These are phyloP conservation scores for Cistogaster globosa DNA, from an alignment of 2,888 invertebrate genomes.

Conservation along the genomic window DNA sequence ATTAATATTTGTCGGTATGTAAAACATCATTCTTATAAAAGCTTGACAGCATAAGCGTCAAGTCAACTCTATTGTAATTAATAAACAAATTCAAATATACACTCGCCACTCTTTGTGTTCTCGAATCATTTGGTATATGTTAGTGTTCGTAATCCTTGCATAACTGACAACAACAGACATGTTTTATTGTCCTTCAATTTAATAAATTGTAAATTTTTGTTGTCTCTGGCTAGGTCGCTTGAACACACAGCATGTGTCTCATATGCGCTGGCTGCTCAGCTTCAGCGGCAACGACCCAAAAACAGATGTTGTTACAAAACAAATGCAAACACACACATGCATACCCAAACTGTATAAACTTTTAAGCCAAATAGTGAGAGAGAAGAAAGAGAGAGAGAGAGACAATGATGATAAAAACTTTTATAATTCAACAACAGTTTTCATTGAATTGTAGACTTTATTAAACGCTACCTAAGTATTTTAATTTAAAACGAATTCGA, in stretches of 20 bases:
- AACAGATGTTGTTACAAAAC: conserved; percentile 75
- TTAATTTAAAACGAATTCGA: too few relatives aligned
- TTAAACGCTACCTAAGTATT: too few relatives aligned
- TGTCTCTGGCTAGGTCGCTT: conserved; percentile 73
- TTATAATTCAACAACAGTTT: background rate
- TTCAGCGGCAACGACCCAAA: conserved; percentile 79
- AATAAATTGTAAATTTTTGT: conserved; percentile 45
- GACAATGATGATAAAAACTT: background rate
- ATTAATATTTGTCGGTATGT: too few relatives aligned
- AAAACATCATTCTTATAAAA: background rate
- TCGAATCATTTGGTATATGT: conserved; percentile 3
- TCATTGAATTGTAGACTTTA: background rate
- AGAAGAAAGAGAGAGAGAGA: background rate
- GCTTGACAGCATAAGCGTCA: conserved; percentile 32
- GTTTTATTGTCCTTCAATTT: conserved; percentile 70
- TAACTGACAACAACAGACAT: conserved; percentile 67
- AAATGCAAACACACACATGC: conserved; percentile 54
- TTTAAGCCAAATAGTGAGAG: background rate
- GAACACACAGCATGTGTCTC: conserved; percentile 47
- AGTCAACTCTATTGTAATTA: conserved; percentile 2
- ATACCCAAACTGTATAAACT: conserved; percentile 41
- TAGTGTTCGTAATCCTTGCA: conserved; percentile 67
- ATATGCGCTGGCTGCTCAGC: conserved; percentile 55
- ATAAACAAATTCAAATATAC: background rate
- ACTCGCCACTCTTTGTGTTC: background rate